phyloP scores from a whole-genome alignment of 2,113 vertebrate genomes.

The Polypterus bichir region DNA sequence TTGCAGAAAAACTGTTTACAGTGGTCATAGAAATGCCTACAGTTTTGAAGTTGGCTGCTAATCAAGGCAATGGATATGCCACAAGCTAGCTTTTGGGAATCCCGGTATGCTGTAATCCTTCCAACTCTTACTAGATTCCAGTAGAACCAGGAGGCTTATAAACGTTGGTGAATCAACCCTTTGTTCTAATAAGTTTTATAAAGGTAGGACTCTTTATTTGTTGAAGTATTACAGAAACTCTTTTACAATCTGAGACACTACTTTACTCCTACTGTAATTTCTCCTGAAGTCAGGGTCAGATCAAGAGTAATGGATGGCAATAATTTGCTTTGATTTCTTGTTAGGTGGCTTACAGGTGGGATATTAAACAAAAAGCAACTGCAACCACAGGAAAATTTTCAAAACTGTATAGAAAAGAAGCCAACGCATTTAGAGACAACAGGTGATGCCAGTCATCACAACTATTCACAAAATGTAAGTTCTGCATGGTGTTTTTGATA shows the following conservation, averaged over 20 bases:
- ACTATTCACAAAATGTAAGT: no score
- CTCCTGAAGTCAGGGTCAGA: neutral
- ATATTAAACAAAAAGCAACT: no score
- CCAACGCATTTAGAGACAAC: no score
- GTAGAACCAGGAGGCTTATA: slow-evolving; percentile 2
- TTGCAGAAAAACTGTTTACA: slow-evolving; percentile 9
- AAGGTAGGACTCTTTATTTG: slow-evolving; percentile 1
- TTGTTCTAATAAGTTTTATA: slow-evolving; percentile 6
- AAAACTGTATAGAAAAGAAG: no score
- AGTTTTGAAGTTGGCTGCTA: slow-evolving; percentile 16
- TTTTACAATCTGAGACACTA: slow-evolving; percentile 11
- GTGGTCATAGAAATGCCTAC: slow-evolving; percentile 8
- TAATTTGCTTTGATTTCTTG: no score
- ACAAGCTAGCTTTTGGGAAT: slow-evolving; percentile 14
- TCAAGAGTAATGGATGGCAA: slow-evolving; percentile 2
- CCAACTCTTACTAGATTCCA: slow-evolving; percentile 7
- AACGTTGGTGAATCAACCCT: slow-evolving; percentile 3
- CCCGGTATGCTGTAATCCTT: slow-evolving; percentile 7
- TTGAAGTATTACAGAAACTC: slow-evolving; percentile 5
- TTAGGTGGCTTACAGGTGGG: no score
- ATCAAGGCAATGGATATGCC: slow-evolving; percentile 12
- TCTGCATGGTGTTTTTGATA: no score
- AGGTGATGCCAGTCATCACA: no score
- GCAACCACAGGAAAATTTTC: no score
- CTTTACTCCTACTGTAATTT: slow-evolving; percentile 4